phyloP scores from a whole-genome alignment of 2,797 vertebrate species.

The Poliocrania exsul region DNA sequence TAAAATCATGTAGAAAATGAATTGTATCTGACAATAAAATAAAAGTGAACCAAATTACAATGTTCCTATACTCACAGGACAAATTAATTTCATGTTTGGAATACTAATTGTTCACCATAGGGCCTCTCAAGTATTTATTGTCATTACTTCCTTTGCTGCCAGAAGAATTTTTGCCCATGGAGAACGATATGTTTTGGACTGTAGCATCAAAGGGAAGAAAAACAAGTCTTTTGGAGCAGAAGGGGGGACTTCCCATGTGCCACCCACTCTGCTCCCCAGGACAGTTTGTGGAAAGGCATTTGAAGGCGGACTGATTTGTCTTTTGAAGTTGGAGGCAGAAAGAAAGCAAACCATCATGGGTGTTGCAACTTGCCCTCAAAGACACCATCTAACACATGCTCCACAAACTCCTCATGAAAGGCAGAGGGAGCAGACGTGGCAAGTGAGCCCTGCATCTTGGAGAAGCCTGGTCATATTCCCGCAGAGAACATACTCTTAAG shows the following conservation, averaged over 20 bases:
- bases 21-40: conserved; percentile 81
- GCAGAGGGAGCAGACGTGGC: background rate
- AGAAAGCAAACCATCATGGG: background rate
- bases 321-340: background rate
- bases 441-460: accelerated
- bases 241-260: background rate
- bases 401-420: background rate
- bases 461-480: background rate
- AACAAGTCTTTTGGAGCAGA: background rate
- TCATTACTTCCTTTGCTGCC: background rate
- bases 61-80: conserved; percentile 68
- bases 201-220: background rate
- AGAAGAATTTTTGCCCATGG: background rate
- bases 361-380: background rate
- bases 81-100: conserved; percentile 85
- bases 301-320: background rate
- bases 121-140: background rate
- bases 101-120: conserved; percentile 76
- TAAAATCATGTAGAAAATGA: conserved; percentile 82
- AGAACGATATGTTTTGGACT: background rate
- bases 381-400: background rate
- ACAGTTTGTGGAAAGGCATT: background rate
- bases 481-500: background rate
- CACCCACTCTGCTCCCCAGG: background rate
- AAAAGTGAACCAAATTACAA: conserved; percentile 81